Base-by-base conservation (phyloP, 2,888 invertebrate genomes). In the Drosophila austrosaltans region DNA sequence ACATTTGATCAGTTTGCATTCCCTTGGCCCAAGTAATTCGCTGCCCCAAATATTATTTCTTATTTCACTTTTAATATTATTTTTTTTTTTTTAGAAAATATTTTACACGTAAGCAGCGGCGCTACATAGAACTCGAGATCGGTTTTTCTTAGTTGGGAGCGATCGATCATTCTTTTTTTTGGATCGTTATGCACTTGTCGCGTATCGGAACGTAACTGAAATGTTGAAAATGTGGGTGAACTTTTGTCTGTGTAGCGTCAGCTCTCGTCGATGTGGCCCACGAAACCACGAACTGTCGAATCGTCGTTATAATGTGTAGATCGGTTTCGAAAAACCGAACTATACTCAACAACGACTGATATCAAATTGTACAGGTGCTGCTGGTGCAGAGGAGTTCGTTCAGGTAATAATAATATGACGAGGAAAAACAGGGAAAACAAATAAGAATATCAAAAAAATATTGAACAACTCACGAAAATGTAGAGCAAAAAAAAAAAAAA, bases 21-120 rank as follows among this genome's bases (percentile, higher is more conserved):
- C 92, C 91, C 87, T 89, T 92, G 92, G 92, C 92, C 92, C 90
- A 92, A 92, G 92, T 88, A 91, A 92, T 91, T 91, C 88, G 91
- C 92, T 87, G 89, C 89, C 90, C 81, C 12, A 12, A 53, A 36
- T 36, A 36, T 36, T 36, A 7, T 36, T 36, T 36, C 7, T 8
- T 36, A 3, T 28, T 28, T 28, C 5, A 28, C 8, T 36, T 8
- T 36, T 36, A 2, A 1, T 36, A 2, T 36, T 36, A 2, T 36
- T 36, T 36, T 36, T 36, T 36, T 36, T 36, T 62, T 53, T 56
- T 22, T 28, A 12, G 59, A 22, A 36, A 42, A 42, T 16, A 4
- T 8, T 44, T 20, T 20, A 61, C 61, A 25, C 48, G 48, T 32
- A 48, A 22, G 28, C 61, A 48, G 36, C 25, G 59, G 36, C 25